Evolutionary conservation across 2,888 invertebrate species (phyloP).

Genomic region (Drosophila nr. fundita): DNA sequence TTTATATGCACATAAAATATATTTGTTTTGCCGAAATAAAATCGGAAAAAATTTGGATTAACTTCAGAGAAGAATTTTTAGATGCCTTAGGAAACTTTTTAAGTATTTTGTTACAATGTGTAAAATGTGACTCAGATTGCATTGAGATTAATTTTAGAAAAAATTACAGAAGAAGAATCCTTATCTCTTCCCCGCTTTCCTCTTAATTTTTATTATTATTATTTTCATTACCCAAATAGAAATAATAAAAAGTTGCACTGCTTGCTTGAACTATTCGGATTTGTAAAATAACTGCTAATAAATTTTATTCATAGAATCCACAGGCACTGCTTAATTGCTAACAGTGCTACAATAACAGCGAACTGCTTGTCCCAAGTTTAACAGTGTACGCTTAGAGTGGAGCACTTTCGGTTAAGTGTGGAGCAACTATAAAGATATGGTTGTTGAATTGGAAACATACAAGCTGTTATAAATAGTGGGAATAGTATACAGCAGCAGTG

Average conservation of each 20-base stretch:
- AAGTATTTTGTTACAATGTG: neutral
- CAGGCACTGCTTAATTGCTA: neutral
- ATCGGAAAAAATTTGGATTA: neutral
- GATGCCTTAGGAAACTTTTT: neutral
- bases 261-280: neutral
- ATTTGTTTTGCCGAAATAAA: neutral
- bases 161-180: neutral
- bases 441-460: conserved; percentile 5
- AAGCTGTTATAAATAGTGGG: conserved; percentile 20
- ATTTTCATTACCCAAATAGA: neutral
- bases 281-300: neutral
- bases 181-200: neutral
- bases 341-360: neutral
- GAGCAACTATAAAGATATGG: neutral
- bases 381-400: neutral
- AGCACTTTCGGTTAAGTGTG: neutral
- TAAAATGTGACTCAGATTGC: neutral
- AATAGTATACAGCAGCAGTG: neutral
- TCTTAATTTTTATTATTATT: neutral
- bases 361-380: conserved; percentile 47
- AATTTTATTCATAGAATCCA: conserved; percentile 6
- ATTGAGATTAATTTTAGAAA: neutral
- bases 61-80: neutral
- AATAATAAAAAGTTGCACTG: neutral
- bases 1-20: neutral